Percentiles rank a stretch among this genome's conserved stretches.
phyloP scores from a whole-genome alignment of 1,140 invertebrate species.

The Papilio polytes region DNA sequence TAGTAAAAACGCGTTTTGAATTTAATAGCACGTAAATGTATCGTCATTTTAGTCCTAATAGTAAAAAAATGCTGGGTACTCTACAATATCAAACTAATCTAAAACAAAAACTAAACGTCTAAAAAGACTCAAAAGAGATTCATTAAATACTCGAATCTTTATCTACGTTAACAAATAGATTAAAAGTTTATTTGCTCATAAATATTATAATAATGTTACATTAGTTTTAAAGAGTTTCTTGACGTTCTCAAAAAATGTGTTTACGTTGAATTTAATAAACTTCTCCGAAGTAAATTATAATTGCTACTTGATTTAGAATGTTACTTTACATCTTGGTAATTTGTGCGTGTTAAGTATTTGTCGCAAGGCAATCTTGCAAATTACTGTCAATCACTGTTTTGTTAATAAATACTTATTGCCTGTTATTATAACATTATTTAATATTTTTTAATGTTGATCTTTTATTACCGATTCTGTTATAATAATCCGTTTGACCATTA shows the following conservation, averaged over 20 bases:
- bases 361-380: slow-evolving; percentile 32
- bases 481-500: too few species aligned
- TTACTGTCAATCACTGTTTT: not conserved
- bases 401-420: not conserved
- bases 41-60: not conserved
- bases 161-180: not conserved
- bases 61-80: not conserved
- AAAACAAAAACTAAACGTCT: not conserved
- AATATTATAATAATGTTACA: not conserved
- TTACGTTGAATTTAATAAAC: not conserved
- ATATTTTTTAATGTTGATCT: not conserved
- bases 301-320: slow-evolving; percentile 28
- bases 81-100: not conserved
- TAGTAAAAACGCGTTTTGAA: not conserved
- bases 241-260: not conserved
- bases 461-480: not conserved
- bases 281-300: not conserved
- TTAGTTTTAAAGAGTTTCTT: not conserved
- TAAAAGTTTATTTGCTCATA: not conserved
- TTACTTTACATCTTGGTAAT: not conserved
- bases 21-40: not conserved
- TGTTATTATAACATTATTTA: not conserved
- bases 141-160: not conserved
- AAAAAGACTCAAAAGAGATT: not conserved
- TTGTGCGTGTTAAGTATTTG: slow-evolving; percentile 8